These are phyloP conservation scores for Caradrina clavipalpis DNA, from an alignment of 2,888 invertebrate genomes.

Conservation along the genomic window DNA sequence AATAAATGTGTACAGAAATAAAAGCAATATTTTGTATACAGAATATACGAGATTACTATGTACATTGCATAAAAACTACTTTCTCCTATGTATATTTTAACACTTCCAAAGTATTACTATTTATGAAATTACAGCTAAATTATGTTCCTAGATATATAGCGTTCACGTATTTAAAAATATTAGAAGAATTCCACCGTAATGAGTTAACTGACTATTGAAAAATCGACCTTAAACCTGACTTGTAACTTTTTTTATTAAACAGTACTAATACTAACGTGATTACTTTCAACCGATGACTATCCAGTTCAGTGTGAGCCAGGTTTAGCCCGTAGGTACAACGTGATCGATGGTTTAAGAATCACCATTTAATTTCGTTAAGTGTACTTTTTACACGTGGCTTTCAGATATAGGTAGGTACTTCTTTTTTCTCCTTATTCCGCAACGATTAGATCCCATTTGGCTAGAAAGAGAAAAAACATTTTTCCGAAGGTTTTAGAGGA, in stretches of 20 bases:
- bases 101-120: no score
- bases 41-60: no score
- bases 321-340: not conserved
- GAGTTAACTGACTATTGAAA: not conserved
- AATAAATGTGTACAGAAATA: no score
- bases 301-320: not conserved
- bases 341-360: constrained; percentile 3
- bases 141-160: no score
- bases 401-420: not conserved
- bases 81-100: no score
- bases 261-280: not conserved
- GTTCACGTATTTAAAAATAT: no score
- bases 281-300: not conserved
- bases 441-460: not conserved
- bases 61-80: no score
- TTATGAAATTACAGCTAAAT: no score
- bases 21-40: no score
- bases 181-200: no score
- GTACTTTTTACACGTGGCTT: not conserved
- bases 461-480: not conserved
- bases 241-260: not conserved
- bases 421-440: not conserved
- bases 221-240: no score
- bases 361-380: constrained; percentile 10
- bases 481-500: constrained; percentile 14